Evolutionary conservation across 2,888 invertebrate species (phyloP).

Genomic region (Myopa tessellatipennis): DNA sequence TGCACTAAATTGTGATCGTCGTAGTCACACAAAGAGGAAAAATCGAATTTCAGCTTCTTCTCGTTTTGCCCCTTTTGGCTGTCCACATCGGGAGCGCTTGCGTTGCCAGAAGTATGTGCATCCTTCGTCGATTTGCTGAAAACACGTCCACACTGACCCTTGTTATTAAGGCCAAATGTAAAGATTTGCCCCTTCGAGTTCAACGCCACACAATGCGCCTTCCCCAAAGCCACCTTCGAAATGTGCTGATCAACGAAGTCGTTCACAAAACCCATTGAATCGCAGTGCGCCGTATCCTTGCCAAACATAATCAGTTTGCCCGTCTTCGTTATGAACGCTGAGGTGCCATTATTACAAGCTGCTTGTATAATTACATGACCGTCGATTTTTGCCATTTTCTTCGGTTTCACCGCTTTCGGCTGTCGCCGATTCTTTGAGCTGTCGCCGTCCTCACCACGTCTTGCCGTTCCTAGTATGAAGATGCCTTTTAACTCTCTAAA

Average conservation of each 20-base stretch:
- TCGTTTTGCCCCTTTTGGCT: constrained; percentile 49
- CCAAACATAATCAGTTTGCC: constrained; percentile 95
- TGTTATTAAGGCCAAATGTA: constrained; percentile 97
- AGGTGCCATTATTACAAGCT: constrained; percentile 95
- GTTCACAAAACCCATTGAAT: constrained; percentile 78
- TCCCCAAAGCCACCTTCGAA: constrained; percentile 86
- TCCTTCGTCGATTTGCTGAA: constrained; percentile 71
- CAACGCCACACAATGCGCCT: constrained; percentile 93
- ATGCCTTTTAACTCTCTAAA: background rate
- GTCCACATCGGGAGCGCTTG: constrained; percentile 36
- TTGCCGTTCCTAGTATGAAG: constrained; percentile 77
- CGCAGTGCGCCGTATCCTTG: constrained; percentile 89
- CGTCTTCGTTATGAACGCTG: constrained; percentile 89
- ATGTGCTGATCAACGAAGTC: constrained; percentile 80
- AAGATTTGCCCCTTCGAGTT: constrained; percentile 90
- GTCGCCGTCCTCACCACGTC: constrained; percentile 95
- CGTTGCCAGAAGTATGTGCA: constrained; percentile 44
- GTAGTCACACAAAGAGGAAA: constrained; percentile 69
- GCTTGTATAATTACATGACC: constrained; percentile 84
- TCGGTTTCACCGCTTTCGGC: constrained; percentile 91
- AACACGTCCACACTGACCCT: constrained; percentile 96
- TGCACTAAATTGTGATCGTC: constrained; percentile 70
- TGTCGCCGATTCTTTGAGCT: constrained; percentile 82
- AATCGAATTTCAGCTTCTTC: constrained; percentile 61
- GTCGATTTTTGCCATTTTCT: constrained; percentile 91